Evolutionary conservation across 2,113 vertebrate species (phyloP).

Genomic region (Laticauda laticaudata): DNA sequence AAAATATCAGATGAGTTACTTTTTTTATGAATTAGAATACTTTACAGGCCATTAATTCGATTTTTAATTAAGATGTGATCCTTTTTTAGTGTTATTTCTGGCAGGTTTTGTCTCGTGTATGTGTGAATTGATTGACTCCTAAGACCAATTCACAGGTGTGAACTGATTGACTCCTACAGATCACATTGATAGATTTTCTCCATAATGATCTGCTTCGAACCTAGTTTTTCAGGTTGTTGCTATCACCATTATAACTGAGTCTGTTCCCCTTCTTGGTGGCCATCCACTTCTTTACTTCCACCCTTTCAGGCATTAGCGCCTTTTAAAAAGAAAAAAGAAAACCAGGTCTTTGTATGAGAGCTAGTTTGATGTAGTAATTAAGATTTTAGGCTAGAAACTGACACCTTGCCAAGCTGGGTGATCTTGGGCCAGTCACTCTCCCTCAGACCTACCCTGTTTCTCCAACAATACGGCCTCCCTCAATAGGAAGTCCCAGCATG

Average conservation of each 20-base stretch:
- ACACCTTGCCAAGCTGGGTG: no score
- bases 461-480: no score
- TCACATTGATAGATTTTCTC: neutral
- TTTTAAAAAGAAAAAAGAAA: neutral
- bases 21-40: neutral
- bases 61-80: neutral
- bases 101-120: neutral
- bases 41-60: neutral
- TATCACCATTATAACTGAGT: neutral
- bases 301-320: neutral
- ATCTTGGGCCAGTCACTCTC: no score
- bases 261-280: neutral
- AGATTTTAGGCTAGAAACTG: no score
- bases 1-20: neutral
- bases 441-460: no score
- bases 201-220: neutral
- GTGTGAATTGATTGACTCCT: neutral
- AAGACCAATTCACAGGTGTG: no score
- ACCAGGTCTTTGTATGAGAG: neutral
- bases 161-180: neutral
- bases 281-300: neutral
- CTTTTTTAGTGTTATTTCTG: neutral
- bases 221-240: neutral
- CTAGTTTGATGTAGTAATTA: no score
- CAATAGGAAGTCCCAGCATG: no score